Conservation (phyloP, 2,113 vertebrate species). For the Alosa alosa region DNA sequence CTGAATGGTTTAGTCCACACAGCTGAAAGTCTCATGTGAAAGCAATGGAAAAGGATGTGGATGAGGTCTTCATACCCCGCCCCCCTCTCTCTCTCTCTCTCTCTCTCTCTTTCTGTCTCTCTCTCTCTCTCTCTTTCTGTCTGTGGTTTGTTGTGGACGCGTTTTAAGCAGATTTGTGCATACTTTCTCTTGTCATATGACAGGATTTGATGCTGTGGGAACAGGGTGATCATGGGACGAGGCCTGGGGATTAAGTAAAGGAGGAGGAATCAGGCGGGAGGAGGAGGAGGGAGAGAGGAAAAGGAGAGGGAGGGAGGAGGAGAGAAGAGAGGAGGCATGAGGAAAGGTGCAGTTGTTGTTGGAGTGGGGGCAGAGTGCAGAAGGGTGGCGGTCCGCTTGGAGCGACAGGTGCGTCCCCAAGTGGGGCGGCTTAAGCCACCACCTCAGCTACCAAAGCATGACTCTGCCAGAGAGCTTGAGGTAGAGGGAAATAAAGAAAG, state of each 20-base stretch:
- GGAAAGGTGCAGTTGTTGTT: neutral
- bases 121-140: neutral
- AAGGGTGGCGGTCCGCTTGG: neutral
- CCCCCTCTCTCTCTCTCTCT: neutral
- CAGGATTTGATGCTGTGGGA: slow-evolving; percentile 52
- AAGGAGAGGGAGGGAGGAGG: slow-evolving; percentile 32
- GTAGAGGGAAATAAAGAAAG: slow-evolving; percentile 23
- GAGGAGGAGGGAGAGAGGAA: too few species aligned
- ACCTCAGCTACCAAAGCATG: neutral
- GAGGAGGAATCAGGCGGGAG: slow-evolving; percentile 47
- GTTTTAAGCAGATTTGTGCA: slow-evolving; percentile 62
- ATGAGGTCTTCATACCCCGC: neutral
- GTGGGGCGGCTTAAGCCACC: neutral
- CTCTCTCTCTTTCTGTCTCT: neutral
- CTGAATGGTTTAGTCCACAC: neutral
- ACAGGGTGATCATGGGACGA: slow-evolving; percentile 63
- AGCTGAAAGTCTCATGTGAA: neutral
- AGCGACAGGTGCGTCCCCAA: neutral
- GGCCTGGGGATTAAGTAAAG: slow-evolving; percentile 56
- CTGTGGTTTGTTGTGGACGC: neutral
- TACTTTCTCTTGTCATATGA: slow-evolving; percentile 62
- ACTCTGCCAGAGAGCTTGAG: neutral
- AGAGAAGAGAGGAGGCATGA: slow-evolving; percentile 17
- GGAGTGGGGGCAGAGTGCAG: neutral
- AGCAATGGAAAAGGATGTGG: neutral